These are phyloP conservation scores for Aldabrachelys gigantea DNA, from an alignment of 2,113 vertebrate genomes.

Conservation along the genomic window DNA sequence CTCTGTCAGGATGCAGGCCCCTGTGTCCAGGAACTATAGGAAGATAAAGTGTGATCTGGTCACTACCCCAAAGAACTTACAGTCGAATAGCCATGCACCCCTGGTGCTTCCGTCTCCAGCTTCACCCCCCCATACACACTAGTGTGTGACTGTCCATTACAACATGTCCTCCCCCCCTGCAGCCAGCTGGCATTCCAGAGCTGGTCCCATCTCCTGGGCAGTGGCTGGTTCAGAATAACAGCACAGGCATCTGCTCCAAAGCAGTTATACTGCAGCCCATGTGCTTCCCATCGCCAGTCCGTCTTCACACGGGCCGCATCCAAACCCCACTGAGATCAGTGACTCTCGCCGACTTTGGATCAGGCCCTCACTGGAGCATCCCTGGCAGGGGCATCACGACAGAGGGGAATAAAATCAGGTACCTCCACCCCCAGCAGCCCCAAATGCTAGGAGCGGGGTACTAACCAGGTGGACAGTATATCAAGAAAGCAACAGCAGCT, in stretches of 20 bases:
- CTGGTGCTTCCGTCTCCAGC: background rate
- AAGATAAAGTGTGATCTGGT: background rate
- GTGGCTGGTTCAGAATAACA: background rate
- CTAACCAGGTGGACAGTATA: background rate
- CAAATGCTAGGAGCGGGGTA: no score
- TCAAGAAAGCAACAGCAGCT: background rate
- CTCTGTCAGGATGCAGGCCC: background rate
- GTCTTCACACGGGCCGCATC: background rate
- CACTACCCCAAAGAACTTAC: background rate
- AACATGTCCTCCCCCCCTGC: background rate
- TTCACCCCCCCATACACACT: background rate
- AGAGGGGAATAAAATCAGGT: background rate
- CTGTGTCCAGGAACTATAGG: no score
- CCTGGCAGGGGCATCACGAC: no score
- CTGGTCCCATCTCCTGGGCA: background rate
- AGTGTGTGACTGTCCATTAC: background rate
- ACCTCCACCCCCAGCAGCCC: background rate
- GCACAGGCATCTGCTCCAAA: background rate
- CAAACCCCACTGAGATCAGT: background rate
- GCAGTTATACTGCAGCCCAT: background rate
- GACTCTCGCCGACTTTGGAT: background rate
- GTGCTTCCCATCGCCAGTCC: background rate
- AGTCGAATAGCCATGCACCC: background rate
- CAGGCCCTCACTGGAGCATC: background rate
- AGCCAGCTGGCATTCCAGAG: no score